Evolutionary conservation across 1,140 invertebrate genomes (phyloP), one percentile per base, ranked within the genome.

Genomic region (Lepidotrigona ventralis): DNA sequence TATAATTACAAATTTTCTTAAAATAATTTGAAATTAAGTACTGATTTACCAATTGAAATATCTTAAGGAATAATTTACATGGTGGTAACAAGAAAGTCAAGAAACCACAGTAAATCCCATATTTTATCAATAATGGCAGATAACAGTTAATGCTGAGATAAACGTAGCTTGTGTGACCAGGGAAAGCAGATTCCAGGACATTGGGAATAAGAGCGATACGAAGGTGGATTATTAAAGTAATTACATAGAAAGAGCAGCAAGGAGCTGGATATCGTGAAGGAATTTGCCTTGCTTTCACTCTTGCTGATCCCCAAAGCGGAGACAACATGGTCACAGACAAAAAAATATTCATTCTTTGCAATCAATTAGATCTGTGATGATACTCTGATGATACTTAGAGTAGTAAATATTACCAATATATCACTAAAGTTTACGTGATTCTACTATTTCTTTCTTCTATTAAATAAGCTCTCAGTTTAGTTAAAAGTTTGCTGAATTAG

Each of bases 261-360:
- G 54, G 26, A 71, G 60, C 68, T 46, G 72, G 26, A 39, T 69
- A 69, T 58, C 54, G 77, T 73, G 76, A 75, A 85, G 63, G 84
- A 90, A 90, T 88, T 85, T 87, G 81, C 75, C 78, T 86, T 68
- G 84, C 88, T 91, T 91, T 91, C 89, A 87, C 90, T 81, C 58
- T 81, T 77, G 60, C 33, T 63, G 79, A 86, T 86, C 69, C 66
- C 60, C 12, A 53, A 53, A 29, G 21, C 56, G 3, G 60, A 73
- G 54, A 79, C 70, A 51, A 39, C 56, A 39, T 64, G 69, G 63
- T 80, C 66, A 51, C n/a, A 26, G 29, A 56, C 12, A 80, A 54
- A 64, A 85, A 69, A 85, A 81, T 75, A 69, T 69, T 66, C 53
- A 87, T 88, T 88, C 70, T 15, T 29, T 46, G 29, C 60, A 63